Base-by-base conservation (phyloP, 2,797 vertebrate genomes). In the Gila robusta region DNA sequence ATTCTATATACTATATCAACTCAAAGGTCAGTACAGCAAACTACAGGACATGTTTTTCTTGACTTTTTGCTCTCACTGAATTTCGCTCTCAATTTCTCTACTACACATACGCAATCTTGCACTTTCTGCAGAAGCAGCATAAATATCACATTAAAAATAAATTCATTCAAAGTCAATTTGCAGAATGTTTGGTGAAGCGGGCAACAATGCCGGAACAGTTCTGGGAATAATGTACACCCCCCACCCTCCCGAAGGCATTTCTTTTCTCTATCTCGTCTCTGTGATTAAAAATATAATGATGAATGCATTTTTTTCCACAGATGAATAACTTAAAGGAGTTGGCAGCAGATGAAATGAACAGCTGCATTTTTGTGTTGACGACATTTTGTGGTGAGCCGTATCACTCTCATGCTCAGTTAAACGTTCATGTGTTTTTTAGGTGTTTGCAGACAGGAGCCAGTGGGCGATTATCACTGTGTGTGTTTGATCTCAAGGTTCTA, bases 221-320 rank as follows among this genome's bases (percentile, higher is more conserved):
- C 91, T 93, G 95, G 95, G 95, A 95, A 94, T 94, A 94, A 94
- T 88, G 94, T 92, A 94, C 94, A 76, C 79, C 87, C 82, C 44
- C 72, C 91, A 90, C 89, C 90, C 89, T 95, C 95, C 94, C 94
- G 32, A 91, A 93, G 94, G 95, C 94, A 94, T 95, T 94, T 90
- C 94, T 95, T 96, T 86, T 95, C 95, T 96, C 94, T 95, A 95
- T 96, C 95, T 95, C 94, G 95, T 95, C 95, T 94, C 94, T 95
- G 94, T 95, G 95, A 96, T 96, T 96, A 95, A 96, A 96, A 96
- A 96, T 95, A 96, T 94, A 96, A 95, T 95, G 94, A 95, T 95
- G 94, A 95, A 96, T 95, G 94, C 95, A 95, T 94, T 95, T 95
- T 93, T 85, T 94, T 85, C 93, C 94, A 93, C 94, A 95, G 94